Evolutionary conservation across 2,888 invertebrate genomes (phyloP), one percentile per base, ranked within the genome.

Genomic region (Cheilosia soror): DNA sequence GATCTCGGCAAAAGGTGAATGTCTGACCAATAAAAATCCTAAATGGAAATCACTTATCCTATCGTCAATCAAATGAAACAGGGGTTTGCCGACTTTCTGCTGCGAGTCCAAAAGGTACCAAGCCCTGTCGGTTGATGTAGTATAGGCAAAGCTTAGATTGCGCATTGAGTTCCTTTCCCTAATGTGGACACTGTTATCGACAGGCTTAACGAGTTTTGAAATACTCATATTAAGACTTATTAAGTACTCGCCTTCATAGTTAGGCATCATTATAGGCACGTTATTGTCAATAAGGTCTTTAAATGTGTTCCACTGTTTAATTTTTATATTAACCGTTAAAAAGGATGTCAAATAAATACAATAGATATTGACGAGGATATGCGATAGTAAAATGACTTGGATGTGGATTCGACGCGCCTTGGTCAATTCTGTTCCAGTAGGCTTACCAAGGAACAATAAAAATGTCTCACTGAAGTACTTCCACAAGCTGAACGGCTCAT

Each of bases 1-100:
- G 15, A 73, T 78, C 5, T 78, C 66, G 1, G 33, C 29, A 13
- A 78, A 83, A 7, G 66, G 83, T 4, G 83, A 83, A 66, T 78
- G 47, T 2, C 0, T 11, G 6, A 11, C 3, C 15, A 78, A 1
- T 0, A 57, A 0, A 7, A 29, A 78, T 25, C 55, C 72, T 11
- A 68, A 2, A n/a, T 33, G 15, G 20, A 6, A 73, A 2, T 53
- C 33, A 5, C 42, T 27, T 11, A 83, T 27, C 9, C 47, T 62
- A 4, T 83, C 68, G 0, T 7, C 31, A n/a, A 47, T 62, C 1
- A 5, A 57, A 7, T 49, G 68, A 33, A 78, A 83, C 9, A 15
- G 5, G 0, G 72, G 72, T 49, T 55, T 62, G 0, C 13, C 25
- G 7, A 31, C 49, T 1, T 3, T 11, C 5, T 3, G 29, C 9